Evolutionary conservation across 1,140 invertebrate genomes (phyloP), one percentile per base, ranked within the genome.

Genomic region (Meteorus sp.): DNA sequence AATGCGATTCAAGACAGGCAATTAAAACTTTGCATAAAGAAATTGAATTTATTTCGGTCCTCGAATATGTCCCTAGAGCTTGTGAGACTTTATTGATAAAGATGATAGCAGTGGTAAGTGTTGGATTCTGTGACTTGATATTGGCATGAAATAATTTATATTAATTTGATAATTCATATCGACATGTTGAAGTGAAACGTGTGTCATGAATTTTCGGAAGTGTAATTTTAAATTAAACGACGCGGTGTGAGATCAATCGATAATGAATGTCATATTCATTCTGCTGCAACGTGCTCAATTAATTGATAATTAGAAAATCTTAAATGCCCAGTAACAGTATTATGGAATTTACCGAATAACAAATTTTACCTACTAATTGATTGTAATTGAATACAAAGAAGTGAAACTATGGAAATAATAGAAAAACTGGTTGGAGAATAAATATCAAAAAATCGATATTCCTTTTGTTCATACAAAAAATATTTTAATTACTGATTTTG

Each of bases 11-110:
- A 43, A 7, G 63, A 68, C 48, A 61, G 64, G 66, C 64, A 66
- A 70, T 71, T 69, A 69, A 70, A 15, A 67, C 62, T 72, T 69
- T 72, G 64, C 59, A 68, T 70, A 67, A 60, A 67, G 68, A 71
- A 70, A 62, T 45, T 39, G n/a, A n/a, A 44, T 43, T 56, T 41
- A 33, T 51, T 66, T 59, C 31, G 22, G 20, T 19, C 58, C 51
- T 57, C 35, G 25, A 23, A 22, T 20, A 9, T 37, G 7, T 44
- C 20, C 41, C 41, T 39, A 39, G 8, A 44, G 8, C 8, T 39
- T 15, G 35, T 39, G 35, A 8, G 29, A 39, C 35, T 13, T 13
- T 39, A 39, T 39, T 39, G 35, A 27, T 0, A 39, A 13, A 23
- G 15, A 52, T 39, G 15, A 52, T 39, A 23, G 19, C 50, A 52